Conservation (phyloP, 2,113 vertebrate species). For the Pseudorhombus dupliciocellatus region DNA sequence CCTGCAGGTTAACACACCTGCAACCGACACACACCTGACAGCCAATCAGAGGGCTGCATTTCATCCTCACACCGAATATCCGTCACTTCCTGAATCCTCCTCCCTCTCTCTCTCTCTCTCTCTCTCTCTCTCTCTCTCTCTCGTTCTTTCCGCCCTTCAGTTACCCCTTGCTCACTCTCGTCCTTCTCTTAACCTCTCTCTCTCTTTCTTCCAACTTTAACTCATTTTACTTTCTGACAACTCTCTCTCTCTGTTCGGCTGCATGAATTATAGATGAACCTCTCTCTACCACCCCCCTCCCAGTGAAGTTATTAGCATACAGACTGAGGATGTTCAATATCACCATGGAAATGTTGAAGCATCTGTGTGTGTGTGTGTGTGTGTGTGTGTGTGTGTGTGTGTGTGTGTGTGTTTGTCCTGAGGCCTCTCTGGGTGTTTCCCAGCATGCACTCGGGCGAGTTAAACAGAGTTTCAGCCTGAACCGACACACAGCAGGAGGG, state of each 20-base stretch:
- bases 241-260: constrained; percentile 24
- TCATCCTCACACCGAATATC: not conserved
- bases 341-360: constrained; percentile 53
- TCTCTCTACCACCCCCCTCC: not conserved
- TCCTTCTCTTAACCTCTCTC: constrained; percentile 14
- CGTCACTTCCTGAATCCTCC: not conserved
- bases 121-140: not conserved
- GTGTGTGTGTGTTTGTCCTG: constrained; percentile 45
- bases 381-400: constrained; percentile 25
- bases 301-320: constrained; percentile 58
- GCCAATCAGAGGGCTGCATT: constrained; percentile 20
- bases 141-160: not conserved
- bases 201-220: constrained; percentile 38
- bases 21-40: not conserved
- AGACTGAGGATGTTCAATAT: constrained; percentile 40
- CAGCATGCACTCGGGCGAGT: constrained; percentile 60
- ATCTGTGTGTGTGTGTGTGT: constrained; percentile 27
- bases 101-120: not conserved
- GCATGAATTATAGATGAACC: constrained; percentile 67
- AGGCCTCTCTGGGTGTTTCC: constrained; percentile 60
- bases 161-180: not conserved
- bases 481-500: constrained; percentile 42
- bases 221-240: constrained; percentile 40
- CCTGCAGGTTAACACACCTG: constrained; percentile 6
- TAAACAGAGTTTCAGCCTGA: constrained; percentile 47